A percentile compares a stretch with the other conserved stretches of the same genome.
Evolutionary conservation across 2,113 vertebrate genomes (phyloP).

Genomic region (Symphodus melops): DNA sequence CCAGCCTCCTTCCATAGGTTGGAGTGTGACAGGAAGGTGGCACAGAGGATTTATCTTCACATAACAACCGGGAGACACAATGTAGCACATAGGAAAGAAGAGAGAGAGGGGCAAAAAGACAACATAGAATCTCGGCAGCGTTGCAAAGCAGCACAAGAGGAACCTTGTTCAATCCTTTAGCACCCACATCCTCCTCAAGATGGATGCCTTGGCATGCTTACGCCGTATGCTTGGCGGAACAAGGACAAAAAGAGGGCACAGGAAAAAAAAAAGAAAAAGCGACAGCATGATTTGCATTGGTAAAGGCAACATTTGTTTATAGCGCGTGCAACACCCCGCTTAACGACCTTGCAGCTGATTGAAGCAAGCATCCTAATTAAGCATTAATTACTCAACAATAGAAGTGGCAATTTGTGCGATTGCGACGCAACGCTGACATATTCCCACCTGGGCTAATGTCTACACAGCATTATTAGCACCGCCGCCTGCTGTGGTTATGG

Average conservation of each 20-base stretch:
- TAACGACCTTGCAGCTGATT: conserved; percentile 62
- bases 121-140: conserved; percentile 48
- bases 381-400: conserved; percentile 81
- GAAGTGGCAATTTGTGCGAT: conserved; percentile 67
- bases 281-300: conserved; percentile 61
- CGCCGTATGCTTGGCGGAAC: conserved; percentile 32
- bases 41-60: conserved; percentile 61
- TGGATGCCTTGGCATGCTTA: conserved; percentile 37
- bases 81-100: conserved; percentile 34
- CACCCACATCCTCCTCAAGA: conserved; percentile 50
- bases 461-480: conserved; percentile 74
- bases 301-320: conserved; percentile 78
- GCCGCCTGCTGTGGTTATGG: conserved; percentile 69
- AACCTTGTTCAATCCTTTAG: conserved; percentile 30
- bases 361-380: conserved; percentile 76
- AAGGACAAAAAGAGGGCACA: conserved; percentile 64
- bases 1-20: conserved; percentile 43
- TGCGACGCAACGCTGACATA: conserved; percentile 67
- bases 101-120: conserved; percentile 25
- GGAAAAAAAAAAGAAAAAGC: conserved; percentile 7
- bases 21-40: conserved; percentile 60
- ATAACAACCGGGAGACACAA: conserved; percentile 59
- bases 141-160: conserved; percentile 1
- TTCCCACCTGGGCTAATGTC: conserved; percentile 82
- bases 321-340: conserved; percentile 43